Conservation (phyloP, 2,797 vertebrate species). For the Rhynchotus rufescens region DNA sequence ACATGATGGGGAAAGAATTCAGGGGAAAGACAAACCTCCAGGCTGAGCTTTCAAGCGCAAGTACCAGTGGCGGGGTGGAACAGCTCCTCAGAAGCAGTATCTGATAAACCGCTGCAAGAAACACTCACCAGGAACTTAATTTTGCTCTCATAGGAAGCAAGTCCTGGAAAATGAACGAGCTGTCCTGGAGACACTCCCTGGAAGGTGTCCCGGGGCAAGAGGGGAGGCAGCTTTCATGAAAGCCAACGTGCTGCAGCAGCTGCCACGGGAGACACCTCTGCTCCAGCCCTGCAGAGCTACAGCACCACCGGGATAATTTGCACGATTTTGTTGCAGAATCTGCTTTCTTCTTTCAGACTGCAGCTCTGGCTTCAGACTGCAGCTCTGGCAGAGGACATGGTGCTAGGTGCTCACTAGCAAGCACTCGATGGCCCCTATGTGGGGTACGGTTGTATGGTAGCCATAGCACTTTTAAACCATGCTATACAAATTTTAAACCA, state of each 20-base stretch:
- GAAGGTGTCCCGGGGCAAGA: neutral
- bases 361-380: neutral
- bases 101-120: neutral
- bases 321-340: neutral
- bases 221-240: neutral
- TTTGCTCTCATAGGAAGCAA: neutral
- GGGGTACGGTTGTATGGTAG: neutral
- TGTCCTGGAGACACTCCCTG: neutral
- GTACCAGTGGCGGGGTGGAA: neutral
- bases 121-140: neutral
- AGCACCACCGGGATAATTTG: neutral
- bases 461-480: neutral
- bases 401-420: neutral
- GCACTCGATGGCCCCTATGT: fast-evolving
- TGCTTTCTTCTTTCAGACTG: neutral
- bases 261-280: neutral
- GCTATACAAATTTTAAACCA: neutral
- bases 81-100: neutral
- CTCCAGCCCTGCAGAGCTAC: neutral
- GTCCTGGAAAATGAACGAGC: neutral
- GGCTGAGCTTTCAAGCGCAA: neutral
- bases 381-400: neutral
- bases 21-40: neutral
- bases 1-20: neutral
- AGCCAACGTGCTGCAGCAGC: neutral